Evolutionary conservation across 2,888 invertebrate genomes (phyloP), one percentile per base, ranked within the genome.

Genomic region (Trichopria drosophilae): DNA sequence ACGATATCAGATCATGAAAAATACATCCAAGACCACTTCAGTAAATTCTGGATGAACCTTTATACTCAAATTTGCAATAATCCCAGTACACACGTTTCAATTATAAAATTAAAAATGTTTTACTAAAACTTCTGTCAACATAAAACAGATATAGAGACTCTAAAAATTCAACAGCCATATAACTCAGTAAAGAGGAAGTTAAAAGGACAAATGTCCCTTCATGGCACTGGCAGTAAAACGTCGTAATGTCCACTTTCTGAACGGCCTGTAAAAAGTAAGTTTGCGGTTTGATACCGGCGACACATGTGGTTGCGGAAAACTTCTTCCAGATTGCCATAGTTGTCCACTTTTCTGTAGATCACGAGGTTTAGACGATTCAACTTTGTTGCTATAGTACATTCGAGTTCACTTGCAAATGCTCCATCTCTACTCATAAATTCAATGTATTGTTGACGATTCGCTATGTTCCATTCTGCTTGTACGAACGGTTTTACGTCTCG

Each of bases 181-280:
- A n/a, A n/a, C n/a, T n/a, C n/a, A n/a, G n/a, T n/a, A n/a, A n/a
- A n/a, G n/a, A n/a, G n/a, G n/a, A n/a, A n/a, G n/a, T n/a, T n/a
- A n/a, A n/a, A n/a, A n/a, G n/a, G n/a, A n/a, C n/a, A n/a, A n/a
- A n/a, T n/a, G n/a, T n/a, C n/a, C n/a, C n/a, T n/a, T 29, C 54
- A 29, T 28, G 34, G 10, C 10, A 59, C 58, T n/a, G 54, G 53
- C 3, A 66, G 28, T 2, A 72, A 55, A 6, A 72, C 69, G 26
- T 72, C 70, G 49, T 72, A 71, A 32, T 72, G 72, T 16, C 72
- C 72, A 29, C 60, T 69, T 12, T 72, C 71, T 20, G 68, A 65
- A 29, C 57, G 63, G 26, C 72, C 72, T 23, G 64, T 68, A 57
- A 72, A 72, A 3, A 72, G 44, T 1, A 72, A 59, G 28, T 72